Evolutionary conservation across 2,888 invertebrate species (phyloP).

Genomic region (Ypsolopha sequella): DNA sequence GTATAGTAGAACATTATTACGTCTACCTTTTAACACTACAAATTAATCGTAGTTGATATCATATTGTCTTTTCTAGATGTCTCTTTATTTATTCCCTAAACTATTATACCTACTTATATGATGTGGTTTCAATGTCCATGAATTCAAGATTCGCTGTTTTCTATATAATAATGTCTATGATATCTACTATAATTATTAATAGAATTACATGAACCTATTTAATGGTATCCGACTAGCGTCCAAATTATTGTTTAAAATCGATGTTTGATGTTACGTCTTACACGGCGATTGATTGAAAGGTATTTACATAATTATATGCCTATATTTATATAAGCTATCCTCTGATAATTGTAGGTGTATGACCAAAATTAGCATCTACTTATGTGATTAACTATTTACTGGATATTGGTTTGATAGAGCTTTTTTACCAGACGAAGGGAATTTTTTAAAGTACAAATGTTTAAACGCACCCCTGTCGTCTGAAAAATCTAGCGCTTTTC

Average conservation of each 20-base stretch:
- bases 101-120: conserved; percentile 9
- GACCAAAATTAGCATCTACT: conserved; percentile 2
- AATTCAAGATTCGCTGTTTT: conserved; percentile 48
- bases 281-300: background rate
- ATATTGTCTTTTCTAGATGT: conserved; percentile 16
- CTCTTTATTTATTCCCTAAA: conserved; percentile 23
- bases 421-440: conserved; percentile 20
- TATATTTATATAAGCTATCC: background rate
- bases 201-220: conserved; percentile 7
- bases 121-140: conserved; percentile 51
- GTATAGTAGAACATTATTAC: too few relatives aligned
- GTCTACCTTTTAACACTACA: too few relatives aligned
- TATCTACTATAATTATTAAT: conserved; percentile 4
- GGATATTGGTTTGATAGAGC: conserved; percentile 19
- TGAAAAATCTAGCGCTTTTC: conserved; percentile 42
- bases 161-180: conserved; percentile 17
- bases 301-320: background rate
- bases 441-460: conserved; percentile 62
- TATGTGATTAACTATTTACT: conserved; percentile 27
- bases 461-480: conserved; percentile 41
- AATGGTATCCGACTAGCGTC: conserved; percentile 36
- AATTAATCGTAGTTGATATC: too few relatives aligned
- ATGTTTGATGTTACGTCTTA: background rate
- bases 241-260: conserved; percentile 12
- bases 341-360: conserved; percentile 2